Conservation (phyloP, 2,888 invertebrate species). For the Oligia fasciuncula region DNA sequence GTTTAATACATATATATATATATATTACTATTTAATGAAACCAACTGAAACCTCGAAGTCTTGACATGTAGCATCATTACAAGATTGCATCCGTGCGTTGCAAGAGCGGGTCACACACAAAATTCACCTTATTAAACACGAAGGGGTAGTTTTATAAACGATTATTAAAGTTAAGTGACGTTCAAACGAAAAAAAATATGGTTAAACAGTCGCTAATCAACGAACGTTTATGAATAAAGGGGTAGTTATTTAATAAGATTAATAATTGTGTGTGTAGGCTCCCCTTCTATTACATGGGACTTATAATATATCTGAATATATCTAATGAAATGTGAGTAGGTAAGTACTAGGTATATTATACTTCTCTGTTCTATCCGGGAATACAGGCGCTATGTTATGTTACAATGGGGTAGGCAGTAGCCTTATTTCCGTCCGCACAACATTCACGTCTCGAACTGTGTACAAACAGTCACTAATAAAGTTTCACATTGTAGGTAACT, state of each 20-base stretch:
- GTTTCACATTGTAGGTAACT: not conserved
- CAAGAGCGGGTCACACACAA: not conserved
- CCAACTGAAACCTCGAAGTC: not conserved
- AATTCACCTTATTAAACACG: not conserved
- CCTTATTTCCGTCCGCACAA: too few relatives aligned
- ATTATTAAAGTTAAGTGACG: too few relatives aligned
- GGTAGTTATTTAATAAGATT: too few relatives aligned
- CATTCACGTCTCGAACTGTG: not conserved
- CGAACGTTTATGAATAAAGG: too few relatives aligned
- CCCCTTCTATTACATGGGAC: not conserved
- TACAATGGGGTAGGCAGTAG: not conserved
- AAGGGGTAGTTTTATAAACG: too few relatives aligned
- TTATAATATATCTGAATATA: not conserved
- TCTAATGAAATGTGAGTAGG: not conserved
- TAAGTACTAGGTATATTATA: not conserved
- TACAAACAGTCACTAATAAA: conserved; percentile 4
- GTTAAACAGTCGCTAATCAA: too few relatives aligned
- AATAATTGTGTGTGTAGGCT: not conserved
- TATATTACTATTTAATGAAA: not conserved
- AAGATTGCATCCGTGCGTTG: not conserved
- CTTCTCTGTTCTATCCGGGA: not conserved
- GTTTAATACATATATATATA: too few relatives aligned
- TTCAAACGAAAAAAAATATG: too few relatives aligned
- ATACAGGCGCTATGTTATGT: not conserved
- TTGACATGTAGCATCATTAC: not conserved